Base-by-base conservation (phyloP, 2,797 vertebrate species). In the Molossus molossus region DNA sequence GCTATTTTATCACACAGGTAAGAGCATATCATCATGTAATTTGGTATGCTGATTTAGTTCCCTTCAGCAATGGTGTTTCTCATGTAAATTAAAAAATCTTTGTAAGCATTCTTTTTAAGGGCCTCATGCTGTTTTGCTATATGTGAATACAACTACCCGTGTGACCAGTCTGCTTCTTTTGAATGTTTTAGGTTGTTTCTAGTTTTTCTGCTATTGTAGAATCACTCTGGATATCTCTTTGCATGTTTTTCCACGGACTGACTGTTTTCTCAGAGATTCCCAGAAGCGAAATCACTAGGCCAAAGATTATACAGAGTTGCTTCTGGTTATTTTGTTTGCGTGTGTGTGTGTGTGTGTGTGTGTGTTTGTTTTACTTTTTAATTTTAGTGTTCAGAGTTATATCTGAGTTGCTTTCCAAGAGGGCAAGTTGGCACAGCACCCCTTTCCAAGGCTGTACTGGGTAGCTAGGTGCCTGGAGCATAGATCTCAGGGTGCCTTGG, bases 61-160 rank as follows among this genome's bases (percentile, higher is more conserved):
- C 8, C 45, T 80, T 65, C 3, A 75, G 69, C 45, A 33, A 33
- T 33, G 33, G 13, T 29, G 37, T 12, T 77, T 76, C 58, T 45
- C 2, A 4, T 23, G 57, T 65, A 45, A 88, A 50, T 62, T 9
- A 45, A 45, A 90, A 70, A 40, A 20, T 70, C 29, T 96, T 53
- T 60, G 23, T 89, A 84, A 87, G 69, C 70, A 67, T 81, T 70
- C 70, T 65, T 96, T 94, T 91, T 72, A 83, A 94, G 58, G 57
- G 33, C 73, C 2, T 8, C 14, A 0, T 57, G 83, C 48, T 90
- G 86, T 48, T 73, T 92, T 3, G 21, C n/a, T 37, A 9, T 53
- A 20, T 40, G 12, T 53, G 3, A 29, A 29, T 83, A 9, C 17
- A 55, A 20, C 80, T 80, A 55, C 29, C 89, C 72, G 45, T 58